These are phyloP conservation scores for Brachymystax lenok DNA, from an alignment of 2,797 vertebrate genomes.

Conservation along the genomic window DNA sequence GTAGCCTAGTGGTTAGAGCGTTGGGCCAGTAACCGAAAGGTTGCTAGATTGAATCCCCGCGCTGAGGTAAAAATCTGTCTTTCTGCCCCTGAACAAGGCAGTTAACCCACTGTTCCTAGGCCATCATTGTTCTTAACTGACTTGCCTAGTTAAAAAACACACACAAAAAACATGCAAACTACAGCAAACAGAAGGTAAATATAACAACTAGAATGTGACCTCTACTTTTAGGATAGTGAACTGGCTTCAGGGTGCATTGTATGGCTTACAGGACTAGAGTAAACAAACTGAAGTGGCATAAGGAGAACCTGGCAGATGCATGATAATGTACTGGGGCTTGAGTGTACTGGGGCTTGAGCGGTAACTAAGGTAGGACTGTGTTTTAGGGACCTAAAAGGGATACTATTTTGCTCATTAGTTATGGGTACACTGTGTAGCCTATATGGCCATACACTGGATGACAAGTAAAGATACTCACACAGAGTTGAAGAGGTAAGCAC, in stretches of 20 bases:
- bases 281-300: neutral
- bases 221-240: neutral
- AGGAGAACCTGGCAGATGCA: too few species aligned
- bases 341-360: neutral
- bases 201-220: neutral
- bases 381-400: neutral
- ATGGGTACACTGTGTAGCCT: neutral
- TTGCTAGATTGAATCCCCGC: too few species aligned
- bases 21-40: too few species aligned
- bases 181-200: neutral
- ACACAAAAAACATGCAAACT: neutral
- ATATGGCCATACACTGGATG: neutral
- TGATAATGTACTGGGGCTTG: neutral
- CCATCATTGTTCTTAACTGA: too few species aligned
- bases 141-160: too few species aligned
- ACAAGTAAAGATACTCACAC: conserved; percentile 80
- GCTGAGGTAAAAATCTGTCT: too few species aligned
- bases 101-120: too few species aligned
- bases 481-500: conserved; percentile 92
- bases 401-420: neutral
- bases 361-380: neutral
- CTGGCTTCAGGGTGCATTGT: neutral
- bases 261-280: neutral
- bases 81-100: too few species aligned
- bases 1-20: too few species aligned